Conservation (phyloP, 2,888 invertebrate species). For the Stegophylla sp. region DNA sequence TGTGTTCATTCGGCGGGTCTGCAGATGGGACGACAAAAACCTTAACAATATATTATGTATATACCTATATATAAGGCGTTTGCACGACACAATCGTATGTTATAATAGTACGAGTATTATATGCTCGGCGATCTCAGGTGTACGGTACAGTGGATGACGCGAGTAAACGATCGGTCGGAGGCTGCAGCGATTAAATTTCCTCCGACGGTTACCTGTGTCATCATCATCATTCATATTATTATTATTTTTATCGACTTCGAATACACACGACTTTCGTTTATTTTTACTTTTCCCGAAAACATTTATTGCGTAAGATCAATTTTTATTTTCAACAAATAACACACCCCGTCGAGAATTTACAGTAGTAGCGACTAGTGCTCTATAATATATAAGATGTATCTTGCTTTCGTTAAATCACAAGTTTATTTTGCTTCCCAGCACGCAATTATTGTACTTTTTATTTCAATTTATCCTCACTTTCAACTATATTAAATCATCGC, state of each 20-base stretch:
- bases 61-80: too few species aligned
- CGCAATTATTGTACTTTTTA: too few species aligned
- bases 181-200: neutral
- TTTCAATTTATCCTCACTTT: too few species aligned
- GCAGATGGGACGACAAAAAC: too few species aligned
- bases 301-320: neutral
- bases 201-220: neutral
- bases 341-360: neutral
- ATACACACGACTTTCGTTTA: neutral
- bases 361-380: neutral
- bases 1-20: too few species aligned
- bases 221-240: neutral
- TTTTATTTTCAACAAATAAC: neutral
- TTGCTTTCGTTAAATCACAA: too few species aligned
- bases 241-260: neutral
- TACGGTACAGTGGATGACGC: neutral
- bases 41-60: too few species aligned
- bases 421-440: too few species aligned
- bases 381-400: too few species aligned
- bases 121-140: neutral
- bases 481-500: too few species aligned
- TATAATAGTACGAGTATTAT: too few species aligned
- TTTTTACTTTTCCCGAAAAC: neutral
- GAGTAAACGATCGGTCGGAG: neutral
- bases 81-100: too few species aligned